Base-by-base conservation (phyloP, 2,888 invertebrate genomes). In the Matsumyia berberina region DNA sequence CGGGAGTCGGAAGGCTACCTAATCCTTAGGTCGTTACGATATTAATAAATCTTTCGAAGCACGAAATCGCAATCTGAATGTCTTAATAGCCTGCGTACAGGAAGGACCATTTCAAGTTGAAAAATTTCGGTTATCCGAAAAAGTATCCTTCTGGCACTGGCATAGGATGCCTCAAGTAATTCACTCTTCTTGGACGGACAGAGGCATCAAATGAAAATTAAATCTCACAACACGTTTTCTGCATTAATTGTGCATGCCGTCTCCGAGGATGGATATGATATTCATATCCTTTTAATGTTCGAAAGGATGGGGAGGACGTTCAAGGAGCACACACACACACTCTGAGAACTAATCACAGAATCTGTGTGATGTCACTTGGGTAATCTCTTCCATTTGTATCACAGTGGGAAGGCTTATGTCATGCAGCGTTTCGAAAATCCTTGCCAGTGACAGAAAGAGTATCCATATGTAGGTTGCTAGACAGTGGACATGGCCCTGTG, bases 31-130 rank as follows among this genome's bases (percentile, higher is more conserved):
- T n/a, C 31, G 15, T 12, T 31, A 51, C 12, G 6, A 31, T 29
- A 51, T 53, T 53, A 31, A 53, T 53, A 53, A 9, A 53, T 31
- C 31, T 53, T 53, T 53, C 53, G 33, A 53, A 53, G 53, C 53
- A 53, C 53, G 53, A 33, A 53, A 15, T 15, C 53, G 53, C 15
- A 53, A 49, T 46, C 17, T 46, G 46, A 46, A 17, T 46, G 9
- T 4, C 9, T 46, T 17, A 19, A 9, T 17, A 17, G 17, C 17
- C 9, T 17, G 44, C 17, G 17, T 44, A 44, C 44, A 44, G 9
- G 5, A 17, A 44, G 9, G 12, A 17, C 17, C 44, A 44, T 44
- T 9, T 17, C 8, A 44, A 44, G 17, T 44, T 17, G 44, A 4
- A n/a, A 37, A n/a, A 37, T 11, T 15, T 46, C 11, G 19, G 17